Base-by-base conservation (phyloP, 2,888 invertebrate species). In the Mimachlamys varia region DNA sequence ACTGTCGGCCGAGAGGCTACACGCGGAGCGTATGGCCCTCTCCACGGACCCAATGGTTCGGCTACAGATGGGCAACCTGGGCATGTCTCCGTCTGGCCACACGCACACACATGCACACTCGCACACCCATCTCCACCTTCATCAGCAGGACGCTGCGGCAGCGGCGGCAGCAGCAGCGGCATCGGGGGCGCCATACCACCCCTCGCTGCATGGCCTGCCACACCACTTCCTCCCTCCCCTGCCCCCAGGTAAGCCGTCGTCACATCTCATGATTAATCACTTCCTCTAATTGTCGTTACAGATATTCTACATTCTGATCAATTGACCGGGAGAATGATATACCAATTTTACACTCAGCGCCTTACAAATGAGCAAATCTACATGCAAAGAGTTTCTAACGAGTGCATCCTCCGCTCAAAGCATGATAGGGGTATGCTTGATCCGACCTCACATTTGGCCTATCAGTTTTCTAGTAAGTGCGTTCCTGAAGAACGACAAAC, bases 51-150 rank as follows among this genome's bases (percentile, higher is more conserved):
- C 99, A 93, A 98, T 99, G 98, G 98, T 98, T 94, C 98, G 99
- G 95, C 97, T 99, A 96, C 99, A 99, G 97, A 98, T 99, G 98
- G 98, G 98, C 95, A 98, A 98, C 96, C 92, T 93, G 13, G 93
- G 92, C 53, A 90, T 92, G 15, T 91, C 93, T n/a, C 93, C 94
- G 15, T 93, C 94, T 12, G 94, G 93, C 0, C 98, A 98, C 97
- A 98, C 98, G 96, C 98, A 99, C 97, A 98, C 98, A 94, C 98
- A 98, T 97, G 98, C 98, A 96, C 98, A 99, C 97, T 98, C 98
- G 95, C 98, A 98, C 97, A 98, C 98, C 94, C 98, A 98, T 97
- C 97, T 98, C 95, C 98, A 98, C 97, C 97, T 98, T 94, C 98
- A 96, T 92, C 95, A 95, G 89, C 94, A 93, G 88, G 94, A 94